A percentile compares a stretch with the other conserved stretches of the same genome.
Conservation (phyloP, 2,797 vertebrate genomes). For the Rhincodon typus region DNA sequence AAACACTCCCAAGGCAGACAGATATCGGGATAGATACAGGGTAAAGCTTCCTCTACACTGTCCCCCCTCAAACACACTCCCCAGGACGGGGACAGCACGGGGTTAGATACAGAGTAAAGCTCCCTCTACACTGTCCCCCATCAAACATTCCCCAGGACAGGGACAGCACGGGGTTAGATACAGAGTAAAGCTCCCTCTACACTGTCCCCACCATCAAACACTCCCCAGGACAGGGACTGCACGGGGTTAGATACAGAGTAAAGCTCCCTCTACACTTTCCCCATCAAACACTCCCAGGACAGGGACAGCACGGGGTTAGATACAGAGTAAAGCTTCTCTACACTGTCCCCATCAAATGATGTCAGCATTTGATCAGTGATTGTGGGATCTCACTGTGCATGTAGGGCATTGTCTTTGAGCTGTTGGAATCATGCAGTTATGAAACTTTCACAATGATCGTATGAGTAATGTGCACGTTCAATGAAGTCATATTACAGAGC, state of each 20-base stretch:
- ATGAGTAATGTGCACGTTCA: no score
- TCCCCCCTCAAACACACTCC: no score
- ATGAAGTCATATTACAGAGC: no score
- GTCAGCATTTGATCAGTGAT: not conserved
- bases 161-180: not conserved
- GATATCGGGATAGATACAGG: no score
- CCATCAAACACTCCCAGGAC: not conserved
- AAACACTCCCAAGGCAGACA: not conserved
- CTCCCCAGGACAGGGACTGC: not conserved
- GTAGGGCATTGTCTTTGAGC: not conserved
- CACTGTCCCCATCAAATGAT: no score
- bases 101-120: not conserved
- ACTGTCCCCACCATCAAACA: no score
- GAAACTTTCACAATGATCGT: not conserved
- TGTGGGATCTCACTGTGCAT: not conserved
- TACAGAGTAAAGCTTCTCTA: slow-evolving; percentile 13
- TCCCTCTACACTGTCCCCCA: not conserved
- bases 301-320: not conserved
- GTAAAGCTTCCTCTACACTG: no score
- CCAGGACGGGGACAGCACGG: not conserved
- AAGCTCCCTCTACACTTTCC: not conserved
- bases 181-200: not conserved
- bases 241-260: not conserved
- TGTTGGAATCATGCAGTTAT: not conserved
- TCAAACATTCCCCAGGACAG: not conserved